Evolutionary conservation across 2,113 vertebrate genomes (phyloP).

Genomic region (Trematomus loennbergii): DNA sequence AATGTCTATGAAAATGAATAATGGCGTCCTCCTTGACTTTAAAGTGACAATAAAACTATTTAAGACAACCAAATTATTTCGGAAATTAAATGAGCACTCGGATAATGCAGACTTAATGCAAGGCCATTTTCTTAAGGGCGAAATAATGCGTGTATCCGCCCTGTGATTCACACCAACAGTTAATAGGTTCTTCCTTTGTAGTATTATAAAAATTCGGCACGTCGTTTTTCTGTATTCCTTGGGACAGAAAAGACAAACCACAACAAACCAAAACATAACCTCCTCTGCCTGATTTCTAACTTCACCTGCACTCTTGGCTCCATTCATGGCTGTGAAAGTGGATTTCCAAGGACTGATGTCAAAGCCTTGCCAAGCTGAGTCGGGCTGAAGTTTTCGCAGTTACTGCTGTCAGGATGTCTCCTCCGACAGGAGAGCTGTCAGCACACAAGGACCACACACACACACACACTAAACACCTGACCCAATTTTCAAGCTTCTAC

Average conservation of each 20-base stretch:
- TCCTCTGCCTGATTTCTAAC: no score
- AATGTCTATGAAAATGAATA: not conserved
- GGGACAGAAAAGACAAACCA: no score
- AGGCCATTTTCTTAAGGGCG: no score
- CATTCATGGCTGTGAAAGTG: constrained; percentile 6
- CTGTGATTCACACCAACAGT: no score
- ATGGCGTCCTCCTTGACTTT: not conserved
- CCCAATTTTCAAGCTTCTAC: constrained; percentile 61
- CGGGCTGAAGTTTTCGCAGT: constrained; percentile 34
- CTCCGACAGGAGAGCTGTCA: constrained; percentile 42
- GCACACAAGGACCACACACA: constrained; percentile 5
- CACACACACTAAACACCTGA: constrained; percentile 58
- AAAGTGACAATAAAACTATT: not conserved
- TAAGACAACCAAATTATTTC: not conserved
- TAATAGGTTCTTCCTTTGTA: no score
- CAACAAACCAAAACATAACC: no score
- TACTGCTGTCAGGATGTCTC: constrained; percentile 45
- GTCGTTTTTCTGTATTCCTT: no score
- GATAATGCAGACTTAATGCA: no score
- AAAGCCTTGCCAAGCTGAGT: constrained; percentile 29
- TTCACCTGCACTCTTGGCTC: constrained; percentile 9
- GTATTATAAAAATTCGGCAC: no score
- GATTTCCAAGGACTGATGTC: constrained; percentile 35
- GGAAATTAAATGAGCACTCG: not conserved
- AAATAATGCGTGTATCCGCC: no score